Percentiles rank a stretch among this genome's conserved stretches.
phyloP scores from a whole-genome alignment of 2,113 vertebrate genomes.

The Sorex araneus region DNA sequence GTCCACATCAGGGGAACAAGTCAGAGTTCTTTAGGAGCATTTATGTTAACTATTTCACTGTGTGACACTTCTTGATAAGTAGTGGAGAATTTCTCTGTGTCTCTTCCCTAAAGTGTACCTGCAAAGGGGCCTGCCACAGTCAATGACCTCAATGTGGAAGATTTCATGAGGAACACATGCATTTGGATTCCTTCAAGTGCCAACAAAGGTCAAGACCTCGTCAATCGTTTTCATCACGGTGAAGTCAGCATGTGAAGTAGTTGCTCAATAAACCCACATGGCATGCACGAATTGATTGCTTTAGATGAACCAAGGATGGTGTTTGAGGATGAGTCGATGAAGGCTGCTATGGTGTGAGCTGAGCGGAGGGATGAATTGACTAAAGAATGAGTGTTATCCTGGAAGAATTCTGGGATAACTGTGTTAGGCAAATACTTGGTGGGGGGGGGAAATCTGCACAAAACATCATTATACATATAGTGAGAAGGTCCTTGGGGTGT shows the following conservation, averaged over 20 bases:
- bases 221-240: not conserved
- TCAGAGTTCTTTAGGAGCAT: not conserved
- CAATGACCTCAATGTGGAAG: not conserved
- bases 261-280: not conserved
- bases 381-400: not conserved
- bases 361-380: not conserved
- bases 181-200: not conserved
- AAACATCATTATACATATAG: not conserved
- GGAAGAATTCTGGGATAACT: slow-evolving; percentile 17
- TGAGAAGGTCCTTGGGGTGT: not conserved
- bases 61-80: not conserved
- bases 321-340: not conserved
- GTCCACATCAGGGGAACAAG: not conserved
- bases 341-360: not conserved
- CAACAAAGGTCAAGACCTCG: not conserved
- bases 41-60: not conserved
- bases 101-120: not conserved
- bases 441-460: not conserved
- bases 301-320: not conserved
- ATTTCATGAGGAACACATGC: not conserved
- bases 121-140: not conserved
- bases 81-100: not conserved
- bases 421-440: not conserved
- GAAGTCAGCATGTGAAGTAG: not conserved
- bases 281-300: not conserved